Base-by-base conservation (phyloP, 2,113 vertebrate species). In the Tichodroma muraria region DNA sequence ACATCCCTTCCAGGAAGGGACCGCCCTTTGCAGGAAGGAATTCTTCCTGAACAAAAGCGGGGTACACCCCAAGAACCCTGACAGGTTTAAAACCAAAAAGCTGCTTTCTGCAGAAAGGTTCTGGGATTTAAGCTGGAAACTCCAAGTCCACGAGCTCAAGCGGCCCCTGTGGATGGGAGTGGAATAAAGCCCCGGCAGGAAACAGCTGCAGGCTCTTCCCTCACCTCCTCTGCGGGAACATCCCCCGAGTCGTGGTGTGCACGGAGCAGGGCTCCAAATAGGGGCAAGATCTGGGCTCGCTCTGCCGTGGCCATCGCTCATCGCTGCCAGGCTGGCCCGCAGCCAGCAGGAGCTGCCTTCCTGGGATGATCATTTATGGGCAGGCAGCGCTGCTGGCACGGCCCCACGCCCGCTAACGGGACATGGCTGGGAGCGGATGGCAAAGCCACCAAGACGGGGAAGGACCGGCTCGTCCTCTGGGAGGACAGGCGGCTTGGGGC, bases 331-430 rank as follows among this genome's bases (percentile, higher is more conserved):
- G 35, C 53, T 88, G 85, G 79, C 70, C 63, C 21, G 9, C 23
- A 19, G 90, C 88, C 95, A 86, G 35, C 59, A 42, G 83, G 21
- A 83, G 38, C 81, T 6, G 18, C 6, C 0, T 28, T 40, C 60
- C 65, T 6, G 10, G 11, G 30, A 70, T 45, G 78, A 24, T 56
- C 93, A 80, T 91, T 96, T 82, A 82, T 89, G 96, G 94, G 56
- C 93, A 91, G 57, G 70, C 57, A 68, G 73, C 9, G 35, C 77
- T 45, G 45, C 42, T 15, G 47, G 42, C 65, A 22, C 14, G 14
- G n/a, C 76, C 72, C 77, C 60, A 52, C 56, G 84, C 37, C 61
- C 1, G 0, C 54, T 8, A 15, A 19, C 0, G 2, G 33, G 66
- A 72, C 10, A 44, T 1, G 23, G 53, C 89, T 54, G 80, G n/a